Conservation (phyloP, 1,140 invertebrate species). For the Hetaerina americana region DNA sequence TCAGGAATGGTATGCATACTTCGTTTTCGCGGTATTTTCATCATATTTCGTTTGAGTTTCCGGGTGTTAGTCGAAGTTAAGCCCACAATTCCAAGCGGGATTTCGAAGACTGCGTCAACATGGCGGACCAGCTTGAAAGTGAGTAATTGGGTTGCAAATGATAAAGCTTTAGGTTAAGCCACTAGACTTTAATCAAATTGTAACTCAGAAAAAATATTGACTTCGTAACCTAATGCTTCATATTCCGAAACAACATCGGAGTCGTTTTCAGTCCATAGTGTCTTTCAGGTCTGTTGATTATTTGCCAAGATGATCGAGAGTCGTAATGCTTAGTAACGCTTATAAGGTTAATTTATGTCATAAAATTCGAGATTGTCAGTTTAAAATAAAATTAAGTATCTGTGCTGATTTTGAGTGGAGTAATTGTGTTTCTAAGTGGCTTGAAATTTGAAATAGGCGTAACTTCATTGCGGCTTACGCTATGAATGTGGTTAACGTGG, state of each 20-base stretch:
- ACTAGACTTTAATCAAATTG: not conserved
- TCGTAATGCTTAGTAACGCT: not conserved
- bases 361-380: too few species aligned
- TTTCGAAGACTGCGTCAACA: slow-evolving; percentile 16
- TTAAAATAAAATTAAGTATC: not conserved
- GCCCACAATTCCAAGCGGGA: not conserved
- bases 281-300: not conserved
- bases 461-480: not conserved
- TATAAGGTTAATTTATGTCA: too few species aligned
- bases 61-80: not conserved
- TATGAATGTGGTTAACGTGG: not conserved
- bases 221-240: not conserved
- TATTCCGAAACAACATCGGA: not conserved
- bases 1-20: not conserved
- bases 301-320: not conserved
- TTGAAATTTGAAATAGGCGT: not conserved
- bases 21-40: not conserved
- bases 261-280: not conserved
- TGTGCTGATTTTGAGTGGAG: not conserved
- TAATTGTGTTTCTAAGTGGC: not conserved
- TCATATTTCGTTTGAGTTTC: not conserved
- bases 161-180: not conserved
- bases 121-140: slow-evolving; percentile 24
- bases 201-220: not conserved
- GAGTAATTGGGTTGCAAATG: slow-evolving; percentile 10